Evolutionary conservation across 2,113 vertebrate genomes (phyloP).

Genomic region (Rhipidura dahli): DNA sequence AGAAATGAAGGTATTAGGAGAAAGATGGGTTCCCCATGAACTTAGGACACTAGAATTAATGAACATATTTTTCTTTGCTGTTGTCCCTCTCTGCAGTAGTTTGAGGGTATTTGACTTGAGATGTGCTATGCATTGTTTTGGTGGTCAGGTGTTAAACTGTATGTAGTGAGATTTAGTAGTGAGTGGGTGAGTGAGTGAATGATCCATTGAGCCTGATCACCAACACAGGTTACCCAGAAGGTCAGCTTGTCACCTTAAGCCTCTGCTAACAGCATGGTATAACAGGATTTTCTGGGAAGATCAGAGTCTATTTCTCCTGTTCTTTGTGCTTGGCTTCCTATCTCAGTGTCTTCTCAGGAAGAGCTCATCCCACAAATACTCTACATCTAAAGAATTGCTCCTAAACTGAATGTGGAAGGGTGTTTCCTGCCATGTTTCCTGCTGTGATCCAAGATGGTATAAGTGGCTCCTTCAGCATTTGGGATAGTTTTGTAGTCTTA

Average conservation of each 20-base stretch:
- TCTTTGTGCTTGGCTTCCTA: background rate
- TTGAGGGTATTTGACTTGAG: background rate
- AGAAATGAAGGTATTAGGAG: background rate
- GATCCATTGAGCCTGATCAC: background rate
- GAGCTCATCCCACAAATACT: background rate
- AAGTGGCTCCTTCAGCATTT: background rate
- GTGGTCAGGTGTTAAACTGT: background rate
- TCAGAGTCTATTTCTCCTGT: background rate
- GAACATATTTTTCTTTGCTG: background rate
- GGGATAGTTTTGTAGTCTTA: background rate
- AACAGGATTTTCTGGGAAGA: background rate
- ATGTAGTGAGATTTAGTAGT: background rate
- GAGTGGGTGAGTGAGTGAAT: background rate
- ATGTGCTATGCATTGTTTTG: background rate
- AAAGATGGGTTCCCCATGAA: background rate
- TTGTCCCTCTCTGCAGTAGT: background rate
- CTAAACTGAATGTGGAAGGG: background rate
- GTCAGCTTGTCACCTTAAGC: background rate
- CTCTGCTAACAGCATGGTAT: background rate
- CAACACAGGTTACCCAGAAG: background rate
- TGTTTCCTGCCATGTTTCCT: background rate
- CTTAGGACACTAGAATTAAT: background rate
- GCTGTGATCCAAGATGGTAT: background rate
- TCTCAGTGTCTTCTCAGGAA: background rate
- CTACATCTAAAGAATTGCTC: background rate